Evolutionary conservation across 2,888 invertebrate genomes (phyloP), one percentile per base, ranked within the genome.

Genomic region (Phrixothrix hirtus): DNA sequence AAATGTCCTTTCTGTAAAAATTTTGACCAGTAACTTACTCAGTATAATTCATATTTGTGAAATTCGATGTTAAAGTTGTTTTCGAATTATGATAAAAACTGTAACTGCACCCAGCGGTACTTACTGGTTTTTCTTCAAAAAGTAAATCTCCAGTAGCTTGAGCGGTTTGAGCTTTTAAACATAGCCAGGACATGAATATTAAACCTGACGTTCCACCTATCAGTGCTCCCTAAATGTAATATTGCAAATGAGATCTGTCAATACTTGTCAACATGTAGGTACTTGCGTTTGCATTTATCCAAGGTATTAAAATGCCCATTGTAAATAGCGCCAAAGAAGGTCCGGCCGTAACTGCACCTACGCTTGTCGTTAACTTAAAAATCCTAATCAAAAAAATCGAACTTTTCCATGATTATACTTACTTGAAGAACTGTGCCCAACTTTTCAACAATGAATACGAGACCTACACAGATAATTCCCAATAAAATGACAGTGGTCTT

Each of bases 371-470:
- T 46, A 86, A 69, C 80, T 80, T 21, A 7, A 21, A 7, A 21
- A 21, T 21, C 7, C 7, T 7, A 7, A 7, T 21, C 21, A 21
- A 7, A 5, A 21, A 3, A 7, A 7, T 21, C 21, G 4, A 5
- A 7, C 4, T 7, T 21, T 21, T 5, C 21, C 21, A 7, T 3
- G 7, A 21, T 7, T 21, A 3, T 5, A 26, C 11, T 64, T 72
- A 84, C 83, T 78, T 88, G 87, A 21, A 89, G 71, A 25, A 89
- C 84, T 1, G 84, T 80, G 13, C 87, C 88, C 21, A 89, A 72
- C 64, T 82, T 80, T 63, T 88, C 84, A 0, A 85, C 84, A 6
- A 83, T 78, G 59, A 82, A 81, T 0, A 85, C 84, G 11, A 85
- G 71, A 1, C 71, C 78, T 5, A 83, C 82, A 77, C 85, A 86